Conservation (phyloP, 2,888 invertebrate genomes). For the Hololepta plana region DNA sequence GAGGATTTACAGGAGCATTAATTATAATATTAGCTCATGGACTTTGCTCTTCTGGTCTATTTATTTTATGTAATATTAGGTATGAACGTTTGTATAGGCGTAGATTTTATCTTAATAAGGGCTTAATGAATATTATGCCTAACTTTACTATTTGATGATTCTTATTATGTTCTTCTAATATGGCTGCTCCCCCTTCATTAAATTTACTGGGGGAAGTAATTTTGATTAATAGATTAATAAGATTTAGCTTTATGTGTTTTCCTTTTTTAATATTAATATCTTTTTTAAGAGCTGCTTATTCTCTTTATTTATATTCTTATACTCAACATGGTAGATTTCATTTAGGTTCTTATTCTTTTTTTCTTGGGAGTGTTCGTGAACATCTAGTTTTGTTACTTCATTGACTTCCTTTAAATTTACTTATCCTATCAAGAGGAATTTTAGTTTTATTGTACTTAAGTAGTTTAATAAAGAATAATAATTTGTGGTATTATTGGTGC, state of each 20-base stretch:
- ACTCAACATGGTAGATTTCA: conserved; percentile 39
- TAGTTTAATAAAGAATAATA: conserved; percentile 46
- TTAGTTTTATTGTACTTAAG: conserved; percentile 36
- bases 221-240: conserved; percentile 39
- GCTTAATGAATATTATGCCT: conserved; percentile 39
- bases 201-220: conserved; percentile 50
- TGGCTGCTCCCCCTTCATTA: conserved; percentile 45
- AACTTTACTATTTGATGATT: conserved; percentile 43
- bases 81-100: conserved; percentile 43
- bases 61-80: conserved; percentile 44
- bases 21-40: conserved; percentile 47
- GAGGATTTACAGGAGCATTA: conserved; percentile 33
- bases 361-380: conserved; percentile 31
- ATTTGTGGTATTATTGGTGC: conserved; percentile 47
- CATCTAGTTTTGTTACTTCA: conserved; percentile 42
- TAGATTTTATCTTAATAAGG: conserved; percentile 43
- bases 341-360: conserved; percentile 32
- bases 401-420: conserved; percentile 43
- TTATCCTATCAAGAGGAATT: conserved; percentile 36
- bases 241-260: conserved; percentile 31
- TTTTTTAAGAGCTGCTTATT: conserved; percentile 46
- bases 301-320: conserved; percentile 42
- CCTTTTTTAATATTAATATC: conserved; percentile 35
- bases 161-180: conserved; percentile 42
- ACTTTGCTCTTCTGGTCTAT: conserved; percentile 43